These are phyloP conservation scores for Sycobia sp. DNA, from an alignment of 1,140 invertebrate genomes.

Conservation along the genomic window DNA sequence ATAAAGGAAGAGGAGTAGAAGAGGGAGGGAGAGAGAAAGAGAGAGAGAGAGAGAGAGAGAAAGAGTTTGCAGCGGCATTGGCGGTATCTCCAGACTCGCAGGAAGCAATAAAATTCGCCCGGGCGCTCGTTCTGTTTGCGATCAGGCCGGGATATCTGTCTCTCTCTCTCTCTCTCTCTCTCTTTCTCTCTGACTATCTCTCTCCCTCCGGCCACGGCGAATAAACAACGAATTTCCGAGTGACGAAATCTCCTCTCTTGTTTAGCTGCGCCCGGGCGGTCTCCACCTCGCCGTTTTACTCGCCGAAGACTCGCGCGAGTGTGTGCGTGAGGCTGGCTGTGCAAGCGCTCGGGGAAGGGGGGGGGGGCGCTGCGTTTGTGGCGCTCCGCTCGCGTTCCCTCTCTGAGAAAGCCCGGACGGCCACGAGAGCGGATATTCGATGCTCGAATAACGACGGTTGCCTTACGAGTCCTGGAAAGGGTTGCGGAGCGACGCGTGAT, in stretches of 20 bases:
- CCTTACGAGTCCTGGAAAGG: constrained; percentile 31
- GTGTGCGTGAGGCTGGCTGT: no score
- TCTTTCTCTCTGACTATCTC: no score
- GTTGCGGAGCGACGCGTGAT: background rate
- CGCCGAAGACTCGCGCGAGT: no score
- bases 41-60: no score
- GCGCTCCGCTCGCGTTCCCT: no score
- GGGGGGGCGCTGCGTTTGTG: no score
- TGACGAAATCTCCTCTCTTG: constrained; percentile 3
- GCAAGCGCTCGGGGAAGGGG: no score
- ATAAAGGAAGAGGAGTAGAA: no score
- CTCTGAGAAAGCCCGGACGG: no score
- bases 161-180: no score
- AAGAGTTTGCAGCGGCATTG: no score
- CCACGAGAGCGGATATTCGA: constrained; percentile 30
- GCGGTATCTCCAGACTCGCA: background rate
- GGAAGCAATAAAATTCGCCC: constrained; percentile 19
- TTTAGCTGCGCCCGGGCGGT: background rate
- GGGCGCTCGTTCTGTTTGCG: constrained; percentile 27
- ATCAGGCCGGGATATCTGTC: constrained; percentile 25
- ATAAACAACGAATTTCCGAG: constrained; percentile 22
- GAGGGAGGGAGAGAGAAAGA: no score
- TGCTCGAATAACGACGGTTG: constrained; percentile 15
- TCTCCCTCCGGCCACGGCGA: constrained; percentile 19
- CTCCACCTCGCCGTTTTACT: background rate